Evolutionary conservation across 2,113 vertebrate species (phyloP), one percentile per base, ranked within the genome.

Genomic region (Sebastes schlegelii): DNA sequence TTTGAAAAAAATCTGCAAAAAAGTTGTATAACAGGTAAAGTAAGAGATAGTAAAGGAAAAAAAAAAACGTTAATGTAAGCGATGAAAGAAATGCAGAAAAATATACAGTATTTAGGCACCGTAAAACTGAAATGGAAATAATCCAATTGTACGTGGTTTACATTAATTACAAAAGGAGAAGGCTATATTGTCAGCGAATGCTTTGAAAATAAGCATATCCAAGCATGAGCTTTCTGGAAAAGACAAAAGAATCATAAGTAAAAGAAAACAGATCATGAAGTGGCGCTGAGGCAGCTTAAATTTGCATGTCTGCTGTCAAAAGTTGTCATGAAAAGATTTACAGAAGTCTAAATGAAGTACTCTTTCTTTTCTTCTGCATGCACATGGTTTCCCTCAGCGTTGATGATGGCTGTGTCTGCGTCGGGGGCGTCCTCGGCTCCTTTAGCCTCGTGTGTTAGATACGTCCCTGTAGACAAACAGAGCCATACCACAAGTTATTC

Each of bases 281-380:
- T 84, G 81, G 85, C 58, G 60, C 85, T 87, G 91, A 91, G 91
- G 83, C 89, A 90, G 86, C 83, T 88, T 83, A 78, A 89, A 92
- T 90, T 92, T 94, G 93, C 88, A 92, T 78, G 80, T 89, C 83
- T 88, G 89, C 86, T 87, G 88, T 89, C 82, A 77, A 80, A 86
- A 54, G 69, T 55, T 49, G 58, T 86, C 64, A 72, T 61, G 57
- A 82, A 77, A 34, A 34, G 34, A 34, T 34, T 34, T 34, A 34
- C 34, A 83, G 92, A 92, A 94, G 89, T 91, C 96, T 98, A 99
- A 96, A 99, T 99, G 96, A 99, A 99, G 95, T 99, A 99, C 94
- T 99, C 98, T 91, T 99, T 99, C 96, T 99, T 99, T 94, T 99
- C 98, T 92, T 99, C 98, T 83, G 98, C 97, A 74, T 99, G 98